Evolutionary conservation across 2,113 vertebrate species (phyloP).

Genomic region (Astatotilapia flaviijosephi): DNA sequence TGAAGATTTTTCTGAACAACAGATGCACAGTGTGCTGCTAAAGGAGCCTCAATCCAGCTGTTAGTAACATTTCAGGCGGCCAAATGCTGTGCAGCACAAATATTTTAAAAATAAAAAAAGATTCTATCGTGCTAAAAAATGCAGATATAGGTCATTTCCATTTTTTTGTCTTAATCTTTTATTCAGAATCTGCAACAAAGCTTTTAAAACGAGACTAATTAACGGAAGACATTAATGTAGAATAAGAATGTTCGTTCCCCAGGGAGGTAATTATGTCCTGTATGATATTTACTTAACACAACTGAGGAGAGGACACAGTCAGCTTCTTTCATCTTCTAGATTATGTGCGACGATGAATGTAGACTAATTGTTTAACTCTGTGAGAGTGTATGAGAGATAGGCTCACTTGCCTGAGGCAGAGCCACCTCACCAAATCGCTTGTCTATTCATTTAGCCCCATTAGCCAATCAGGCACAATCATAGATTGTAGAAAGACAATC

Average conservation of each 20-base stretch:
- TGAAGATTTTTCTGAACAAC: neutral
- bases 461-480: constrained; percentile 19
- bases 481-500: neutral
- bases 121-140: constrained; percentile 7
- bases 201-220: constrained; percentile 53
- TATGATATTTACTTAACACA: constrained; percentile 67
- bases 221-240: constrained; percentile 54
- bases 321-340: constrained; percentile 51
- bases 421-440: neutral
- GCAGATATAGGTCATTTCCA: constrained; percentile 54
- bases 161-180: constrained; percentile 25
- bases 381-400: neutral
- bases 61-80: neutral
- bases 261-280: constrained; percentile 67
- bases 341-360: neutral
- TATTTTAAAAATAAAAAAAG: neutral
- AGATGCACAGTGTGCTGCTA: neutral
- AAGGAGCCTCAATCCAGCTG: neutral
- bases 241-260: constrained; percentile 47
- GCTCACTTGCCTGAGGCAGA: constrained; percentile 35
- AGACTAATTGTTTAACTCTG: neutral
- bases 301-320: constrained; percentile 14
- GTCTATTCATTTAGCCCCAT: constrained; percentile 37
- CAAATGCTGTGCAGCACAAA: neutral
- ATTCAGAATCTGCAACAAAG: constrained; percentile 41